phyloP scores from a whole-genome alignment of 2,113 vertebrate species.

The Odontesthes bonariensis region DNA sequence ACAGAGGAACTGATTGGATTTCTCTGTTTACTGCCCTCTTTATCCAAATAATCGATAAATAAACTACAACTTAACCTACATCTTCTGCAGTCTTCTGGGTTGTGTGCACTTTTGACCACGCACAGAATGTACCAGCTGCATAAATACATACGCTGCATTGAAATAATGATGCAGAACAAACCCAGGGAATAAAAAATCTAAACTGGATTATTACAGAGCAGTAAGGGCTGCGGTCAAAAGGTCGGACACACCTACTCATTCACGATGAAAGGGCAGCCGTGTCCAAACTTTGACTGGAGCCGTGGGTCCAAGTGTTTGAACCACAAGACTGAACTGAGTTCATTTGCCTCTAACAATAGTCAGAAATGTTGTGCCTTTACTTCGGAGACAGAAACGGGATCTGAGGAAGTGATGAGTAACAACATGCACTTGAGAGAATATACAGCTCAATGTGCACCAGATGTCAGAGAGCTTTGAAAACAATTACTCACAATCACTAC shows the following conservation, averaged over 20 bases:
- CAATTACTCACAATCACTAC: constrained; percentile 16
- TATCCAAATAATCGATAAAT: no score
- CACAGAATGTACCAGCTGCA: no score
- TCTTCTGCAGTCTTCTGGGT: no score
- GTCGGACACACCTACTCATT: not conserved
- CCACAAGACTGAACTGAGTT: not conserved
- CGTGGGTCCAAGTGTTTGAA: not conserved
- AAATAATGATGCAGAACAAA: not conserved
- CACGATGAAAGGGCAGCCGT: not conserved
- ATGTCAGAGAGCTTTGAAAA: constrained; percentile 5
- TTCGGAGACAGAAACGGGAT: not conserved
- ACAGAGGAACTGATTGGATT: no score
- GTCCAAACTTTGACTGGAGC: not conserved
- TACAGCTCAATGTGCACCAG: not conserved
- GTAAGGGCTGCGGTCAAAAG: not conserved
- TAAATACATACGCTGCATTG: not conserved
- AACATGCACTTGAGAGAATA: not conserved
- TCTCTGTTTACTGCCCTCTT: not conserved
- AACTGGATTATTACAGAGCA: not conserved
- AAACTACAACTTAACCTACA: no score
- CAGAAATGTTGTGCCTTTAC: not conserved
- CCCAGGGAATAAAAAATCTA: not conserved
- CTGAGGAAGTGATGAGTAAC: not conserved
- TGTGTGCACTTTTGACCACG: no score
- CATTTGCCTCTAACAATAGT: not conserved